Evolutionary conservation across 2,888 invertebrate genomes (phyloP).

Genomic region (Thera britannica): DNA sequence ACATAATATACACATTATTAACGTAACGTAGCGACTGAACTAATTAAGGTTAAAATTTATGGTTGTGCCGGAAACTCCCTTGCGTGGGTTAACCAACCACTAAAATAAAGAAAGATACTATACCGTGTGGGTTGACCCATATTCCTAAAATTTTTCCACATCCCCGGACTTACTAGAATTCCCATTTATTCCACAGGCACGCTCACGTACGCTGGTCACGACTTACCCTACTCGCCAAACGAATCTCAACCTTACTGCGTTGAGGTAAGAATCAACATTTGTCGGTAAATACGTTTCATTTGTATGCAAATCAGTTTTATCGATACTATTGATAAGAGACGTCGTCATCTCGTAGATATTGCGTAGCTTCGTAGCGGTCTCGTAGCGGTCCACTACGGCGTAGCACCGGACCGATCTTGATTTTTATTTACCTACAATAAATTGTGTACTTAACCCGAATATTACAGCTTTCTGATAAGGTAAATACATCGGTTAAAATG

Average conservation of each 20-base stretch:
- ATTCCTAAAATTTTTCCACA: constrained; percentile 39
- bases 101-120: background rate
- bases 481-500: background rate
- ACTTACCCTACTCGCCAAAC: constrained; percentile 8
- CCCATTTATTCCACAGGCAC: constrained; percentile 30
- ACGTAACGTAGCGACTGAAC: no score
- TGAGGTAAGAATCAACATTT: constrained; percentile 13
- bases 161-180: constrained; percentile 34
- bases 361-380: constrained; percentile 22
- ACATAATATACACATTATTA: no score
- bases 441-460: constrained; percentile 14
- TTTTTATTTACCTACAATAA: constrained; percentile 12
- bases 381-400: constrained; percentile 21
- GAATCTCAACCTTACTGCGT: constrained; percentile 33
- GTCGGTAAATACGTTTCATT: constrained; percentile 35
- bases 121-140: constrained; percentile 2
- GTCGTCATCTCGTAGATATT: constrained; percentile 2
- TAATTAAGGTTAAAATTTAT: no score
- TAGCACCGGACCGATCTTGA: constrained; percentile 3
- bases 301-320: constrained; percentile 45
- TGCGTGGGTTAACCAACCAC: no score
- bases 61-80: no score
- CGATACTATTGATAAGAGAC: constrained; percentile 43
- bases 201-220: constrained; percentile 37
- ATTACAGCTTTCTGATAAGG: constrained; percentile 13